Evolutionary conservation across 2,113 vertebrate genomes (phyloP), one percentile per base, ranked within the genome.

Genomic region (Lepidothrix coronata): DNA sequence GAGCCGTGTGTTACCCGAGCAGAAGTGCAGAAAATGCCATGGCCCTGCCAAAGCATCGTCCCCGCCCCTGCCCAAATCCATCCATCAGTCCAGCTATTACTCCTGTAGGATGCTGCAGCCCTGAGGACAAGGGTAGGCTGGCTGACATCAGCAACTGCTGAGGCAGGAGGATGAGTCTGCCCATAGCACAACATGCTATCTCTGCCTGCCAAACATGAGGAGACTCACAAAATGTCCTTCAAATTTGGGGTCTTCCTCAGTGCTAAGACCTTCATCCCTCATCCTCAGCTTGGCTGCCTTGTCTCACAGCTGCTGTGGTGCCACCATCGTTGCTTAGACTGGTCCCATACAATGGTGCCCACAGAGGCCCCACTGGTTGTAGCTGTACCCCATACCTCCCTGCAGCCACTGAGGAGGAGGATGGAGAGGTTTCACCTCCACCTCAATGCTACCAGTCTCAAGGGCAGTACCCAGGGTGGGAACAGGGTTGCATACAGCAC

Each of bases 271-370:
- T 10, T 37, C 1, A 2, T 44, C 19, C 44, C 37, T 89, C 23
- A 21, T 8, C 8, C 37, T 28, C 22, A 33, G 0, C 57, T 48
- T 27, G 27, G 4, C 4, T 13, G 12, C 73, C 59, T 43, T 48
- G 7, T 49, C 65, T 52, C 12, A 0, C 16, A n/a, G 51, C 0
- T 0, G 3, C 18, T 67, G 62, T 22, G 15, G 37, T 82, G 35
- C 31, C 59, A 37, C 18, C 37, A 0, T 5, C 1, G 1, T 7
- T 77, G 14, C 31, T 71, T 73, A 5, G 10, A 8, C 46, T 35
- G 16, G 9, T 48, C 31, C 37, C 2, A 0, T 5, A 6, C 14
- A 0, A 0, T 0, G 0, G 18, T n/a, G 14, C 15, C 22, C 5
- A 4, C 23, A 31, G 63, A 43, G n/a, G 5, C 12, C 20, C 8